Conservation (phyloP, 1,140 invertebrate species). For the Glossosoma conforme region DNA sequence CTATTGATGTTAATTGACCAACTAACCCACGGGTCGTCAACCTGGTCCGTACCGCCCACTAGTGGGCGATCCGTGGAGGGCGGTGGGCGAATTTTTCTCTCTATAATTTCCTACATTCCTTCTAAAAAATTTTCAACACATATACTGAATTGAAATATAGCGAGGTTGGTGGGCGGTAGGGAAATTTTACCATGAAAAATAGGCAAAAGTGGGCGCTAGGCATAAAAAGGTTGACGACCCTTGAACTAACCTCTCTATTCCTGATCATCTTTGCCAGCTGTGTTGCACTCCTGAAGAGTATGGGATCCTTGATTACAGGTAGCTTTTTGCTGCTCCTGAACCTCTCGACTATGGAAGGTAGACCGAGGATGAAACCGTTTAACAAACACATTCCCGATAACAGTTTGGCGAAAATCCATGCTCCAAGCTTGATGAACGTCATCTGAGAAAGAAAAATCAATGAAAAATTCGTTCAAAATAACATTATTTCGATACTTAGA, state of each 20-base stretch:
- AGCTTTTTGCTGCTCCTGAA: not conserved
- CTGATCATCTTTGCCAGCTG: not conserved
- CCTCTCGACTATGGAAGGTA: not conserved
- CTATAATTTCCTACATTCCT: too few species aligned
- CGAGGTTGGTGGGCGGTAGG: too few species aligned
- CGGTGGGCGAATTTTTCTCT: not conserved
- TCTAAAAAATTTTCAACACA: too few species aligned
- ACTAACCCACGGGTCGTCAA: too few species aligned
- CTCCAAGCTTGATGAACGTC: not conserved
- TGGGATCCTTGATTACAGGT: not conserved
- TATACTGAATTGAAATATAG: too few species aligned
- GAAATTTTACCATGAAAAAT: too few species aligned
- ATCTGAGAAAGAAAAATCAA: not conserved
- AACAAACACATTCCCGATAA: not conserved
- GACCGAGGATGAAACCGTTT: not conserved
- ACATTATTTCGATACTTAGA: not conserved
- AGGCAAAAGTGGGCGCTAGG: too few species aligned
- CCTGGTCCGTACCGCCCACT: too few species aligned
- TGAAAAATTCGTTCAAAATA: not conserved
- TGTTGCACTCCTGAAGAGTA: not conserved
- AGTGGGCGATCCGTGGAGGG: too few species aligned
- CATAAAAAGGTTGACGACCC: too few species aligned
- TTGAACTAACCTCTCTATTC: not conserved
- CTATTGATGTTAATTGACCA: not conserved
- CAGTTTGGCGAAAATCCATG: too few species aligned